These are phyloP conservation scores for Rhodinocichla rosea DNA, from an alignment of 2,113 vertebrate genomes.

Conservation along the genomic window DNA sequence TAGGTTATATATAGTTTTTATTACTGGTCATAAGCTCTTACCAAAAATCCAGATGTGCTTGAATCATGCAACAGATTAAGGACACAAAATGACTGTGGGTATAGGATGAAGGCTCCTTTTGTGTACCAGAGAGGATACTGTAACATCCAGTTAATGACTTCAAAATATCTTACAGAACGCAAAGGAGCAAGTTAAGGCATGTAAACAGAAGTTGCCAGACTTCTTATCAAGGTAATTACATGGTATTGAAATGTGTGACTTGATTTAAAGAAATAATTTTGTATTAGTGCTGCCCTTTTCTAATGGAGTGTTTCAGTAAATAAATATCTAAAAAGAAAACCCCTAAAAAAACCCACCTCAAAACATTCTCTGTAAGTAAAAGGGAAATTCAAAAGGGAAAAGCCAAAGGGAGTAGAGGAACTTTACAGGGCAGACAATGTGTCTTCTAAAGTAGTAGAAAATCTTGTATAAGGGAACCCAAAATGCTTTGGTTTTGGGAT, in stretches of 20 bases:
- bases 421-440: background rate
- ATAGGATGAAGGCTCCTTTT: background rate
- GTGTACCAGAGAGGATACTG: background rate
- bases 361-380: background rate
- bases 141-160: background rate
- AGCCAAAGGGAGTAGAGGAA: background rate
- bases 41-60: slow-evolving; percentile 37
- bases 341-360: background rate
- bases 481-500: background rate
- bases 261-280: background rate
- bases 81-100: background rate
- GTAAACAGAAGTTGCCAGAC: background rate
- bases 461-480: background rate
- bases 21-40: background rate
- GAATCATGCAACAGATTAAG: background rate
- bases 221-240: background rate
- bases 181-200: slow-evolving; percentile 6
- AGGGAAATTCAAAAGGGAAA: background rate
- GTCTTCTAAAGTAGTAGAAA: background rate
- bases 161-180: background rate
- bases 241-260: background rate
- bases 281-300: background rate
- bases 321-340: background rate
- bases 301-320: background rate
- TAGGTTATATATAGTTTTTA: slow-evolving; percentile 4